Percentiles rank a stretch among this genome's conserved stretches.
phyloP scores from a whole-genome alignment of 2,797 vertebrate genomes.

The Bradypodion ventrale region DNA sequence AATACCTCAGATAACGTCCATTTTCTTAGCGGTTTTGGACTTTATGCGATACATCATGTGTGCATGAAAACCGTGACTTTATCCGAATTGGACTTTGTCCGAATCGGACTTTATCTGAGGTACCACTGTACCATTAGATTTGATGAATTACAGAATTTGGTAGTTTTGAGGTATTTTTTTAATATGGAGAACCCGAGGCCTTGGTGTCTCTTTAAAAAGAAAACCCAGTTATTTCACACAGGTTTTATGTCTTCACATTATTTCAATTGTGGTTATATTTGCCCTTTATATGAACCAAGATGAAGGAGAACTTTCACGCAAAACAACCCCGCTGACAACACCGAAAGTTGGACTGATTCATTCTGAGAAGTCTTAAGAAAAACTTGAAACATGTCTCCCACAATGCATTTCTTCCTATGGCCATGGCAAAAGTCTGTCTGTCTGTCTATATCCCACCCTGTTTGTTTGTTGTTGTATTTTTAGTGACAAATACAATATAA shows the following conservation, averaged over 20 bases:
- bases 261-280: not conserved
- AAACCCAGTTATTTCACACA: not conserved
- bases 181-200: not conserved
- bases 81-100: no score
- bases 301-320: constrained; percentile 24
- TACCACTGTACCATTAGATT: no score
- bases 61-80: no score
- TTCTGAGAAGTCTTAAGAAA: constrained; percentile 4
- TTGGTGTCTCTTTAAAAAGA: constrained; percentile 17
- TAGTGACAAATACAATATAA: no score
- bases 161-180: not conserved
- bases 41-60: no score
- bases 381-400: not conserved
- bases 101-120: no score
- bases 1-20: no score
- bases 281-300: constrained; percentile 25
- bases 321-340: not conserved
- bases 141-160: not conserved
- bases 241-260: not conserved
- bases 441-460: no score
- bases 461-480: no score
- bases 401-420: not conserved
- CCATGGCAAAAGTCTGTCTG: not conserved
- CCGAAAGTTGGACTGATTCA: constrained; percentile 7
- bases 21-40: no score